phyloP scores from a whole-genome alignment of 2,888 invertebrate species.

The Drosophila histrio region DNA sequence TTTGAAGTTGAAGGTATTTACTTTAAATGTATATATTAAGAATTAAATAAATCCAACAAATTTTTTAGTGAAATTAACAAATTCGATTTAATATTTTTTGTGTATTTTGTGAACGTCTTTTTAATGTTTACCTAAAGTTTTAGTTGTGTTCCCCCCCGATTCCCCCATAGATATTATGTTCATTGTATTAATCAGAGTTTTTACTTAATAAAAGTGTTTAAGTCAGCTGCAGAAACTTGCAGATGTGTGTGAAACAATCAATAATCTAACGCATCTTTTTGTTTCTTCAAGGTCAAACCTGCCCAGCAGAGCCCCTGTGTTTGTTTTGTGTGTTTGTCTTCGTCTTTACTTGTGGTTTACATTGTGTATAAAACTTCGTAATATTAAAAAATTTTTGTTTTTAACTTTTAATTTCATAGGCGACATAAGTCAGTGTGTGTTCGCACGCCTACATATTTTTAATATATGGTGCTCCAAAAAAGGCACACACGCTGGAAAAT shows the following conservation, averaged over 20 bases:
- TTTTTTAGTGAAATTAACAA: too few relatives aligned
- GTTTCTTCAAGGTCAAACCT: neutral
- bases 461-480: neutral
- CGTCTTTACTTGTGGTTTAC: neutral
- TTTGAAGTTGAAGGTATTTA: neutral
- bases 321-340: neutral
- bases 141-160: neutral
- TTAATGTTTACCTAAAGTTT: neutral
- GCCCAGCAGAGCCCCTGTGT: neutral
- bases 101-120: too few relatives aligned
- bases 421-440: neutral
- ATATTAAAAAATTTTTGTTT: too few relatives aligned
- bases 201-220: neutral
- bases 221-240: too few relatives aligned
- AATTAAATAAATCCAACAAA: neutral
- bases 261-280: neutral
- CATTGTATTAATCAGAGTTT: neutral
- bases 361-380: neutral
- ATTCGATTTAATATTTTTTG: too few relatives aligned
- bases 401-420: neutral
- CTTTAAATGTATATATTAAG: neutral
- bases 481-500: neutral
- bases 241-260: neutral
- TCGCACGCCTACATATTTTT: neutral
- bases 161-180: neutral